phyloP scores from a whole-genome alignment of 2,888 invertebrate genomes.

The Serrognathus titanus region DNA sequence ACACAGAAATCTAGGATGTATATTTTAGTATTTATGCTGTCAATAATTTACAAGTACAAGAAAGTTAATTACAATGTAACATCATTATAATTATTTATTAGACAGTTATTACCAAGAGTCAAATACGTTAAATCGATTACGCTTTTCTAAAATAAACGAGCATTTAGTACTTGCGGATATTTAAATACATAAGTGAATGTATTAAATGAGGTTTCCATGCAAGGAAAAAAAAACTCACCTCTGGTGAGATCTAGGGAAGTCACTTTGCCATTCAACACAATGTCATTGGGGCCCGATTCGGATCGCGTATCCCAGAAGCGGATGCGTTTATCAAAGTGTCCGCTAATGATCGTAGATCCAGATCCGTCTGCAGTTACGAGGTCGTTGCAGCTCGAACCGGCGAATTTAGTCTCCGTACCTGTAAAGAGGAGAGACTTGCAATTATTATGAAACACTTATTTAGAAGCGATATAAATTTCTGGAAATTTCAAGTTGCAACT shows the following conservation, averaged over 20 bases:
- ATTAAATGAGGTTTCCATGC: not conserved
- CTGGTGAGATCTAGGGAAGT: constrained; percentile 91
- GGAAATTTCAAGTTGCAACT: no score
- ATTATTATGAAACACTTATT: no score
- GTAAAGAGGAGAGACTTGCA: constrained; percentile 23
- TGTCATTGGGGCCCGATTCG: constrained; percentile 81
- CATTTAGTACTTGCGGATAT: not conserved
- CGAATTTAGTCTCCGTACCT: constrained; percentile 91
- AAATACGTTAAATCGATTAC: no score
- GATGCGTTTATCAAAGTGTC: constrained; percentile 96
- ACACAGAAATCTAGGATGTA: no score
- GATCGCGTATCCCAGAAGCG: constrained; percentile 95
- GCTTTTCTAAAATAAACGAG: no score
- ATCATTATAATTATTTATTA: no score
- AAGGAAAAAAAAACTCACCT: constrained; percentile 56
- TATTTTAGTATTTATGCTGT: no score
- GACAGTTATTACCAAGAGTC: no score
- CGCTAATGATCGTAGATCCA: constrained; percentile 89
- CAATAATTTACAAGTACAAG: no score
- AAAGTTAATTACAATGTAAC: no score
- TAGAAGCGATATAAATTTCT: no score
- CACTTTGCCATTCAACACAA: constrained; percentile 86
- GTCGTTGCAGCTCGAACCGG: constrained; percentile 96
- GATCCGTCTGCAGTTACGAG: constrained; percentile 85
- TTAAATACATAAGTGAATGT: not conserved